phyloP scores from a whole-genome alignment of 2,113 vertebrate genomes.

The Oryzias celebensis region DNA sequence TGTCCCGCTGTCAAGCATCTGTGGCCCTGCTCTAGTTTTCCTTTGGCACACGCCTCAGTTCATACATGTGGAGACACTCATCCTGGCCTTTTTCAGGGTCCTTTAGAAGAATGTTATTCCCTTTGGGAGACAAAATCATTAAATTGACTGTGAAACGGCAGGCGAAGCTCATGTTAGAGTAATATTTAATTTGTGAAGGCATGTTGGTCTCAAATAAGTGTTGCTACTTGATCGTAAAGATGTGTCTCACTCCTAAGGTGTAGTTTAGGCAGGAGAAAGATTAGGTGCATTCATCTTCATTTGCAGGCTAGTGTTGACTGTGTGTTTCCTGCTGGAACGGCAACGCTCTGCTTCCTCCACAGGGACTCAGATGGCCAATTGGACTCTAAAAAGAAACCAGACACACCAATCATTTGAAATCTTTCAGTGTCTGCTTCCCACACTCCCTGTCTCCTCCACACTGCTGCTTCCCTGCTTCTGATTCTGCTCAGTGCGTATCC shows the following conservation, averaged over 20 bases:
- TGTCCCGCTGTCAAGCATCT: slow-evolving; percentile 67
- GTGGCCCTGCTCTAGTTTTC: slow-evolving; percentile 51
- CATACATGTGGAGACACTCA: slow-evolving; percentile 1
- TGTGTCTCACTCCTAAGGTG: slow-evolving; percentile 31
- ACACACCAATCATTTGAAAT: slow-evolving; percentile 13
- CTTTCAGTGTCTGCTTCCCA: slow-evolving; percentile 8
- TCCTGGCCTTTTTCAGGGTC: neutral
- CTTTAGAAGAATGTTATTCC: neutral
- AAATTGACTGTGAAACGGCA: slow-evolving; percentile 9
- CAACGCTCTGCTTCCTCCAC: slow-evolving; percentile 45
- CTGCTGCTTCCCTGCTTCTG: slow-evolving; percentile 16
- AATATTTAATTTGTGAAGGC: slow-evolving; percentile 6
- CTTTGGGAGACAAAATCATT: neutral
- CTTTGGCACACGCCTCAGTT: slow-evolving; percentile 19
- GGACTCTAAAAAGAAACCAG: slow-evolving; percentile 36
- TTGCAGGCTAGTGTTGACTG: slow-evolving; percentile 36
- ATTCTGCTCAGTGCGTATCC: slow-evolving; percentile 37
- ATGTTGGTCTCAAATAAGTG: neutral
- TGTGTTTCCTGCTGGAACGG: slow-evolving; percentile 61
- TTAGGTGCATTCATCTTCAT: slow-evolving; percentile 74
- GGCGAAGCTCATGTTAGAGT: slow-evolving; percentile 10
- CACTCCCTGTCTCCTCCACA: slow-evolving; percentile 15
- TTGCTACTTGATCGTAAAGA: neutral
- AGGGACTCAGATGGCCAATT: slow-evolving; percentile 41
- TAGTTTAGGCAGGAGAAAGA: slow-evolving; percentile 57